Conservation (phyloP, 2,113 vertebrate genomes). For the Cephalopterus ornatus region DNA sequence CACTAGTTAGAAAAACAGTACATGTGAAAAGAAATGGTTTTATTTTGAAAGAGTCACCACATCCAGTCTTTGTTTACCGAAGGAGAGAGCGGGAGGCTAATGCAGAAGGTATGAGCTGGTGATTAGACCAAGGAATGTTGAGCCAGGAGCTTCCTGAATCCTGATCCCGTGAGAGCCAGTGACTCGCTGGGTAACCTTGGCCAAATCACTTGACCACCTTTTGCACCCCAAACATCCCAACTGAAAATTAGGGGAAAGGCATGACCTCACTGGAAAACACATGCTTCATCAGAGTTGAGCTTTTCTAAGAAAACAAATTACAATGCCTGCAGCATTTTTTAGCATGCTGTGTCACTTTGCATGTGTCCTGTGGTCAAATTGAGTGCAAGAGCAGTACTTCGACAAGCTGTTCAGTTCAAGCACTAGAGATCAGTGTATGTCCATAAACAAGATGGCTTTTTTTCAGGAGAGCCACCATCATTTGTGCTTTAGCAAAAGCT, state of each 20-base stretch:
- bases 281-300: conserved; percentile 3
- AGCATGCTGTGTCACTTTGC: conserved; percentile 24
- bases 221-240: conserved; percentile 42
- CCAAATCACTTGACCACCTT: conserved; percentile 43
- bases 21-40: not conserved
- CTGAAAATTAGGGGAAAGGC: conserved; percentile 66
- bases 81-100: not conserved
- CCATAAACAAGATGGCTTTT: not conserved
- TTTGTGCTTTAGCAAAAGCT: not conserved
- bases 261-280: conserved; percentile 56
- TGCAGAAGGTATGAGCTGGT: not conserved
- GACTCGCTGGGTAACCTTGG: conserved; percentile 44
- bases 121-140: not conserved
- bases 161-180: not conserved
- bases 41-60: not conserved
- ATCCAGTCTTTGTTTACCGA: not conserved
- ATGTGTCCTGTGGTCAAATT: conserved; percentile 13
- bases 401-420: conserved; percentile 12
- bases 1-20: not conserved
- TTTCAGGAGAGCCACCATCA: not conserved
- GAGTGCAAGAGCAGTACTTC: conserved; percentile 13
- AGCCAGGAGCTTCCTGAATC: conserved; percentile 8
- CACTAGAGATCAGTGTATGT: not conserved
- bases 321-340: conserved; percentile 41
- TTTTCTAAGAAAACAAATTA: conserved; percentile 61